Conservation (phyloP, 2,888 invertebrate species). For the Steromphala cineraria region DNA sequence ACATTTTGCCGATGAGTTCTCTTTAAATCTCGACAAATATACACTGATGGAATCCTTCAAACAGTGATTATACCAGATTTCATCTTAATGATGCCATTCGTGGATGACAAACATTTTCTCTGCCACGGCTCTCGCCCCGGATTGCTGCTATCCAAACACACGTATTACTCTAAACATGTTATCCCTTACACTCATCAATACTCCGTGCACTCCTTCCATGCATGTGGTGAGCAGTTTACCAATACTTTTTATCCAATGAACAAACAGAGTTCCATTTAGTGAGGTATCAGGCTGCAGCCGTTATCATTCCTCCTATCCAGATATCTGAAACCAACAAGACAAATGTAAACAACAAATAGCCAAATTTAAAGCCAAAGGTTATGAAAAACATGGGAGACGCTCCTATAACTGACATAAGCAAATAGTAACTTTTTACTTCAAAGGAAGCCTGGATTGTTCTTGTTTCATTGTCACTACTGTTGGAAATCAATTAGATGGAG, state of each 20-base stretch:
- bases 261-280: constrained; percentile 13
- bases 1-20: background rate
- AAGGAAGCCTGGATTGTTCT: no score
- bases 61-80: background rate
- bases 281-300: background rate
- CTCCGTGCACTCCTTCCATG: background rate
- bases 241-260: constrained; percentile 8
- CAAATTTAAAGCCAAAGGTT: constrained; percentile 5
- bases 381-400: background rate
- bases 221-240: background rate
- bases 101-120: background rate
- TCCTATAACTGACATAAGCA: background rate
- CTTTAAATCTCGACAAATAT: background rate
- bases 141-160: background rate
- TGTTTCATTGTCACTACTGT: background rate
- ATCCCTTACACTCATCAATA: constrained; percentile 6
- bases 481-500: background rate
- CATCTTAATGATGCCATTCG: background rate
- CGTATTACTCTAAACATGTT: background rate
- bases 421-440: background rate
- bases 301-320: background rate
- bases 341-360: constrained; percentile 1
- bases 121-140: background rate
- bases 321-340: constrained; percentile 10
- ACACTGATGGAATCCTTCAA: background rate